Evolutionary conservation across 2,888 invertebrate genomes (phyloP).

Genomic region (Sminthurinus aureus): DNA sequence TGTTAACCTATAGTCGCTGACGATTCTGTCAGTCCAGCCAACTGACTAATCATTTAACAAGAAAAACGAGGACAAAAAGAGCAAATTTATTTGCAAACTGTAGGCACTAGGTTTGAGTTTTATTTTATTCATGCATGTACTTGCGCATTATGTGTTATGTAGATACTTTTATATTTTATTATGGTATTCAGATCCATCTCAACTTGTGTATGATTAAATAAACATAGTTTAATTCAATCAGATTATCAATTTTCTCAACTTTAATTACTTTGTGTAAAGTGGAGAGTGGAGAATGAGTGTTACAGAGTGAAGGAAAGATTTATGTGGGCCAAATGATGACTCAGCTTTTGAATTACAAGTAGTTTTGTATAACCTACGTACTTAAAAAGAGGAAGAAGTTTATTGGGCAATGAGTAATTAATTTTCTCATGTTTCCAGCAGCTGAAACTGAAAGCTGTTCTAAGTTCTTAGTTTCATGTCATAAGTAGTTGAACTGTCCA

Average conservation of each 20-base stretch:
- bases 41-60: no score
- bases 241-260: not conserved
- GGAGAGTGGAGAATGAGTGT: no score
- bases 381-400: not conserved
- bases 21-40: no score
- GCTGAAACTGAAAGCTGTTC: not conserved
- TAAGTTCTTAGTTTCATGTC: not conserved
- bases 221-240: not conserved
- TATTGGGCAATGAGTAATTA: not conserved
- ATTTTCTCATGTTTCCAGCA: not conserved
- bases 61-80: not conserved
- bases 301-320: no score
- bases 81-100: not conserved
- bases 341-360: no score
- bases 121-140: not conserved
- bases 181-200: not conserved
- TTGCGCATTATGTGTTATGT: not conserved
- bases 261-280: not conserved
- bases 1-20: no score
- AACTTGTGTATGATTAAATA: not conserved
- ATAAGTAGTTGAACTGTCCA: not conserved
- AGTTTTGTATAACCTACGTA: not conserved
- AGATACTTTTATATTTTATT: not conserved
- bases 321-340: no score
- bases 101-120: not conserved